Evolutionary conservation across 64 coral and sea anemone genomes (phyloP), one percentile per base, ranked within the genome.

Genomic region (Actinia equina): DNA sequence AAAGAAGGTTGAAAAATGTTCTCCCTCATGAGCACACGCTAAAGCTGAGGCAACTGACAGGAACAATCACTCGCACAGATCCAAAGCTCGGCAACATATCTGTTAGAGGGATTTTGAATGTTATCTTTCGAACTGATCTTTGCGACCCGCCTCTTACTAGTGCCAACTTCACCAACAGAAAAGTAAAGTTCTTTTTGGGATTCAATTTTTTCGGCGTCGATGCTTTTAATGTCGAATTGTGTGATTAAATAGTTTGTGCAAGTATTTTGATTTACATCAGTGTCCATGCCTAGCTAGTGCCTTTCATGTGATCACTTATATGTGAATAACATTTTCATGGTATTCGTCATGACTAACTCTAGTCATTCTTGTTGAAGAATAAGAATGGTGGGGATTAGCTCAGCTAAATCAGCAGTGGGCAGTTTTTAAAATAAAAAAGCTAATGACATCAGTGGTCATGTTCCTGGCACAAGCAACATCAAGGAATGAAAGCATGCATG

Each of bases 191-290:
- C 43, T 91, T 45, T 44, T 30, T 95, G 25, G 93, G 88, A 16
- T 95, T 95, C 46, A 95, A 43, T 6, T 95, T 82, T 43, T 95
- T 95, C 88, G 93, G 93, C 16, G 3, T 86, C 41, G 89, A 95
- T 45, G 93, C 89, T 1, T 95, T 89, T 77, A 94, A 94, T 52
- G 92, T 94, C 46, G 44, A 37, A 62, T 23, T 84, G 17, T 59
- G 58, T 82, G 77, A 42, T 22, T 37, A 82, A 41, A 71, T 27
- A 63, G 18, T 20, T 62, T 62, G 17, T 62, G 19, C 17, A 63
- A 63, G 17, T 17, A 20, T 63, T 19, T 20, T 63, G 60, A 63
- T 20, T 22, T 17, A 63, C 60, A 22, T 0, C 60, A 20, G 30
- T 37, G 30, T 37, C 30, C 18, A 20, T 63, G 20, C 18, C 0